Evolutionary conservation across 2,888 invertebrate species (phyloP).

Genomic region (Nomada goodeniana): DNA sequence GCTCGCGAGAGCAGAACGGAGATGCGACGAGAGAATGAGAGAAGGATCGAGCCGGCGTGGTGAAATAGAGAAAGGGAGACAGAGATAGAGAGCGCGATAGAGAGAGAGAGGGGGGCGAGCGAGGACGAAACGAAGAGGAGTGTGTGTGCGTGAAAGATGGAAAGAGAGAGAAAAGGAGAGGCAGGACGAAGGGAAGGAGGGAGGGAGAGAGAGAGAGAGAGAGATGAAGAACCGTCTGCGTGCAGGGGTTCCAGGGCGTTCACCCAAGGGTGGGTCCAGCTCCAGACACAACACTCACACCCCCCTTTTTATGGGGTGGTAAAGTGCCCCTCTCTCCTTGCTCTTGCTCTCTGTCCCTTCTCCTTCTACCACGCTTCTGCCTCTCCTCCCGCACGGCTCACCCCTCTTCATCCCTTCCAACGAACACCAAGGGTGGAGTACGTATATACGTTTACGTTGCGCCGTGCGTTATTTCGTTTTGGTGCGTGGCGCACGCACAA

Average conservation of each 20-base stretch:
- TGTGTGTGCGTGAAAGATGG: slow-evolving; percentile 12
- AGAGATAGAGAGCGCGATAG: background rate
- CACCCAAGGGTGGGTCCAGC: slow-evolving; percentile 80
- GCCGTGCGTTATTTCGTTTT: slow-evolving; percentile 71
- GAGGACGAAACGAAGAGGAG: slow-evolving; percentile 15
- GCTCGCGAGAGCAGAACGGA: slow-evolving; percentile 17
- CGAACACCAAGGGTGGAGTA: slow-evolving; percentile 55
- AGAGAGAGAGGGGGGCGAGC: background rate
- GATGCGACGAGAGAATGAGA: slow-evolving; percentile 32
- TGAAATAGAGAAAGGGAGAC: slow-evolving; percentile 5
- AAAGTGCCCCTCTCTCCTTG: slow-evolving; percentile 71
- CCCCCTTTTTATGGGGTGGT: slow-evolving; percentile 74
- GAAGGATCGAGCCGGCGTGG: slow-evolving; percentile 22
- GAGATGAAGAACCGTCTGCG: slow-evolving; percentile 76
- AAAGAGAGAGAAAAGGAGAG: slow-evolving; percentile 7
- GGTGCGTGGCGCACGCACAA: slow-evolving; percentile 69
- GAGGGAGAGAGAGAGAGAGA: slow-evolving; percentile 33
- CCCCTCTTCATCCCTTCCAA: slow-evolving; percentile 59
- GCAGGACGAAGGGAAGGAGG: slow-evolving; percentile 15
- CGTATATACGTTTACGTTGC: slow-evolving; percentile 68
- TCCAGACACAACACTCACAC: slow-evolving; percentile 80
- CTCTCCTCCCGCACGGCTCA: slow-evolving; percentile 36
- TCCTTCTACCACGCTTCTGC: slow-evolving; percentile 35
- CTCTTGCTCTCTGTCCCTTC: slow-evolving; percentile 62
- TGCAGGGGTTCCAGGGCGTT: slow-evolving; percentile 79